Base-by-base conservation (phyloP, 1,140 invertebrate species). In the Sinonovacula constricta region DNA sequence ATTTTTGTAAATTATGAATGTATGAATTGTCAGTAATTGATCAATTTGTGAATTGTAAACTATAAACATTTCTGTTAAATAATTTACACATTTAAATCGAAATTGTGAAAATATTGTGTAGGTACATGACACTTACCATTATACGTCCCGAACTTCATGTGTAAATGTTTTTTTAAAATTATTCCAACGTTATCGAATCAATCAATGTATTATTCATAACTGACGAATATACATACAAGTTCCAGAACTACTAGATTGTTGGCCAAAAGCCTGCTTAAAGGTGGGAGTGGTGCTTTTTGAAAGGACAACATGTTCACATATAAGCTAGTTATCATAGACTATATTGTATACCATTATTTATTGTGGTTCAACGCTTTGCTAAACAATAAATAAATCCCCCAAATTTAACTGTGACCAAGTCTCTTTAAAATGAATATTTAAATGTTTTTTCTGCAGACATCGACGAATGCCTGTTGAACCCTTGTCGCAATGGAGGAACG, bases 401-500 rank as follows among this genome's bases (percentile, higher is more conserved):
- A n/a, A n/a, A n/a, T n/a, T n/a, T n/a, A n/a, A n/a, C n/a, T n/a
- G n/a, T n/a, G n/a, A n/a, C 39, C 18, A 45, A 45, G 18, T 45
- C 39, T 18, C 39, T 45, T 45, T 18, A 7, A 10, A 10, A 45
- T 7, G 7, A 45, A 45, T 10, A 18, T 45, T 45, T 10, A 10
- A 18, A 7, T 7, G 18, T 18, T 45, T 45, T 45, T 45, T 18
- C 39, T 45, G 7, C 63, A 76, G 72, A 75, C 57, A 26, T 45
- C 0, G 51, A 75, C 28, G 72, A 75, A 66, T 75, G 72, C 45
- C 7, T 2, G 15, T 49, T 10, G 5, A 36, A 34, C 22, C 72
- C 60, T 3, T 75, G 72, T 57, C 30, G 34, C 3, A 33, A 75
- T 45, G 72, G 72, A n/a, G 72, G 72, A 3, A 34, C 5, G n/a